Evolutionary conservation across 92 coral and sea anemone genomes (phyloP).

Genomic region (Zoanthus sansibaricus): DNA sequence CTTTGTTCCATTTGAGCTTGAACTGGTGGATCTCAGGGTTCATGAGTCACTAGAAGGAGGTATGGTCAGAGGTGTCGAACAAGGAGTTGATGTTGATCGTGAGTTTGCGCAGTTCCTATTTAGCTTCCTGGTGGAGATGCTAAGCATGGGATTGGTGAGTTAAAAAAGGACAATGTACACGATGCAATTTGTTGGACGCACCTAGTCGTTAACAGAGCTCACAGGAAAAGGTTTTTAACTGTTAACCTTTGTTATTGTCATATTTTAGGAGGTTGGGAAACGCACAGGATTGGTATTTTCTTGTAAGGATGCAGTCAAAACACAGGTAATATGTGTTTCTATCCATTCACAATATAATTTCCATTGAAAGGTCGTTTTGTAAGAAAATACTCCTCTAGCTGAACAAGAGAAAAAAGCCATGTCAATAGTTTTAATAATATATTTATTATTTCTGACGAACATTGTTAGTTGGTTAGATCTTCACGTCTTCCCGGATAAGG

Average conservation of each 20-base stretch:
- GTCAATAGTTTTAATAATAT: too few species aligned
- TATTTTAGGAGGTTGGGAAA: slow-evolving; percentile 26
- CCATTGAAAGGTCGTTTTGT: too few species aligned
- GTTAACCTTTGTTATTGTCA: background rate
- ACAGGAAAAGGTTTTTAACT: background rate
- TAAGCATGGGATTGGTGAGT: slow-evolving; percentile 83
- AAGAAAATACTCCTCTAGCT: too few species aligned
- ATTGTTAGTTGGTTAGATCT: too few species aligned
- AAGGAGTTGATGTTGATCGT: slow-evolving; percentile 71
- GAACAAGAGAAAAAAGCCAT: too few species aligned
- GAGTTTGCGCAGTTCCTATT: slow-evolving; percentile 93
- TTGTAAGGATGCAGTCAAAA: slow-evolving; percentile 34
- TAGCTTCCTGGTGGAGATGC: slow-evolving; percentile 88
- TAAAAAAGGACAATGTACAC: background rate
- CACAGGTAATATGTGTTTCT: slow-evolving; percentile 15
- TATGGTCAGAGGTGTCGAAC: slow-evolving; percentile 62
- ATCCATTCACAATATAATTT: too few species aligned
- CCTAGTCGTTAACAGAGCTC: too few species aligned
- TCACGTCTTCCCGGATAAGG: too few species aligned
- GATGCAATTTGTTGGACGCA: background rate
- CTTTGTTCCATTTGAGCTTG: slow-evolving; percentile 67
- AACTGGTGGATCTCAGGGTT: slow-evolving; percentile 67
- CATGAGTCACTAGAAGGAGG: slow-evolving; percentile 78
- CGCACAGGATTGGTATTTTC: slow-evolving; percentile 48
- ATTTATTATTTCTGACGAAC: too few species aligned